Evolutionary conservation across 2,797 vertebrate genomes (phyloP).

Genomic region (Propithecus deckenii): DNA sequence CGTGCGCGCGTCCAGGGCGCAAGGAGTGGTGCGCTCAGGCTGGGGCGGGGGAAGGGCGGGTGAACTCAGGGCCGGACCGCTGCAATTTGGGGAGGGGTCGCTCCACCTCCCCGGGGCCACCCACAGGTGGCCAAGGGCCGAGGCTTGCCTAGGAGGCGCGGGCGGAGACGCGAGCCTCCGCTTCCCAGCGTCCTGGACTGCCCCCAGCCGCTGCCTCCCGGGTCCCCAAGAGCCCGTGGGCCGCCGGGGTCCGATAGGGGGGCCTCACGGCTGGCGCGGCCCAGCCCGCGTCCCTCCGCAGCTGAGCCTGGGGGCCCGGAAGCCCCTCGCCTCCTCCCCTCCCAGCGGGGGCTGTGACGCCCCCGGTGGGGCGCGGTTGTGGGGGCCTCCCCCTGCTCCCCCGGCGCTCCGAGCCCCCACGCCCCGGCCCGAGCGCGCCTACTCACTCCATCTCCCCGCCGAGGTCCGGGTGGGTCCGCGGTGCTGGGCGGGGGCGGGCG

Average conservation of each 20-base stretch:
- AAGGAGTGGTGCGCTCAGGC: background rate
- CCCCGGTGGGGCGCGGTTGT: background rate
- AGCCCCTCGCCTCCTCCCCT: background rate
- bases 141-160: background rate
- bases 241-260: background rate
- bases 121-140: conserved; percentile 45
- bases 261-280: background rate
- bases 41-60: background rate
- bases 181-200: background rate
- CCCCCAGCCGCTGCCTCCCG: background rate
- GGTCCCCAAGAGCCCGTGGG: background rate
- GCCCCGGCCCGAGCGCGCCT: conserved; percentile 9
- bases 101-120: background rate
- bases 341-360: background rate
- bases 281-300: background rate
- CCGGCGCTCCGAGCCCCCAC: background rate
- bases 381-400: background rate
- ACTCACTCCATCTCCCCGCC: conserved; percentile 78
- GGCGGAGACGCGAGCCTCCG: background rate
- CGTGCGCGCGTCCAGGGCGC: background rate
- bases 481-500: background rate
- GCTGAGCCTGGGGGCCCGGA: background rate
- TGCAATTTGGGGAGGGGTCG: background rate
- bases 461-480: conserved; percentile 58
- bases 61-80: background rate